These are phyloP conservation scores for Merodon equestris DNA, from an alignment of 2,888 invertebrate genomes.

Conservation along the genomic window DNA sequence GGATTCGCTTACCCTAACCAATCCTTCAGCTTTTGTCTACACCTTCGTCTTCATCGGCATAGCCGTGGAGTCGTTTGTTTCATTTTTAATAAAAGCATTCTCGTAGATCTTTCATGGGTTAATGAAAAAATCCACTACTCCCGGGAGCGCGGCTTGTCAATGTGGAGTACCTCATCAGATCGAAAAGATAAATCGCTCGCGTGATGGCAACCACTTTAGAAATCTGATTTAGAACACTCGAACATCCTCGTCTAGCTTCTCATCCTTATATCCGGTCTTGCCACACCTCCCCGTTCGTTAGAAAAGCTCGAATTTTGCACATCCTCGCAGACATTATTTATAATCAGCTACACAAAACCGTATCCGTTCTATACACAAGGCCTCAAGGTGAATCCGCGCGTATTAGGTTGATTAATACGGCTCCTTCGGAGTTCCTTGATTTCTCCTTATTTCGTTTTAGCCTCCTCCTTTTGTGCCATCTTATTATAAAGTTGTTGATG, in stretches of 20 bases:
- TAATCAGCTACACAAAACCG: conserved; percentile 42
- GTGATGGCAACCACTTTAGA: conserved; percentile 21
- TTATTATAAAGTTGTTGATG: conserved; percentile 57
- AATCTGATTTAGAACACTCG: conserved; percentile 43
- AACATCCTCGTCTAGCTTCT: neutral
- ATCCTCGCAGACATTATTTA: conserved; percentile 42
- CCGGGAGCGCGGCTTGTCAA: neutral
- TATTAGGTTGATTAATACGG: conserved; percentile 49
- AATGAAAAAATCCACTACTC: conserved; percentile 30
- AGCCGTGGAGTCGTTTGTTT: conserved; percentile 1
- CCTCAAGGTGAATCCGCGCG: conserved; percentile 51
- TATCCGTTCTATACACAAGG: too few species aligned
- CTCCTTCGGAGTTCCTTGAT: conserved; percentile 33
- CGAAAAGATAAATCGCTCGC: conserved; percentile 36
- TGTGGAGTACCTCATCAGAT: conserved; percentile 11
- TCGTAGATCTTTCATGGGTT: conserved; percentile 29
- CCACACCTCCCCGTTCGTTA: neutral
- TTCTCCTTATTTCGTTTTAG: too few species aligned
- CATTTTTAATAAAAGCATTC: conserved; percentile 33
- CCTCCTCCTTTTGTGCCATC: neutral
- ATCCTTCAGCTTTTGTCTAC: conserved; percentile 1
- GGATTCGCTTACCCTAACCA: conserved; percentile 9
- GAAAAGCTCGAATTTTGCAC: neutral
- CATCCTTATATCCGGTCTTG: neutral
- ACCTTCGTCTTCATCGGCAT: conserved; percentile 3